Evolutionary conservation across 2,797 vertebrate species (phyloP), one percentile per base, ranked within the genome.

Genomic region (Mus spretus): DNA sequence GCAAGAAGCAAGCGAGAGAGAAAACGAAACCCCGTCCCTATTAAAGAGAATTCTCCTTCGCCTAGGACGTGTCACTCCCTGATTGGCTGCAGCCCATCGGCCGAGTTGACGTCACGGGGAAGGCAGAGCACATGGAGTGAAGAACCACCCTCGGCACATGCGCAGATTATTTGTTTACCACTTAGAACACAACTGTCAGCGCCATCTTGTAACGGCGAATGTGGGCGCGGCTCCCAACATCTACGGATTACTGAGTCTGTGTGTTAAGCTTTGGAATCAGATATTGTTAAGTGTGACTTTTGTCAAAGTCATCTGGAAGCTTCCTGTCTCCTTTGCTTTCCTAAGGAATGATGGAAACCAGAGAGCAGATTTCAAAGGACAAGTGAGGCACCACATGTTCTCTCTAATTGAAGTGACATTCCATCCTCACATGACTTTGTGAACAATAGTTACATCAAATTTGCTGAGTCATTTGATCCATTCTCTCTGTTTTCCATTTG

Each of bases 221-320:
- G n/a, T n/a, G n/a, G n/a, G n/a, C n/a, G n/a, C n/a, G n/a, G n/a
- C n/a, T n/a, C n/a, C n/a, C n/a, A n/a, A n/a, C n/a, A n/a, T n/a
- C n/a, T n/a, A n/a, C 57, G 70, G 37, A 79, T 94, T 95, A 80
- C 20, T 55, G 28, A 61, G 14, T 9, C 47, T 92, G 79, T 40
- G 8, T 26, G 67, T n/a, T 90, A 92, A 31, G 70, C 65, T 81
- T 91, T 65, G 40, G 40, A 67, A 44, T 92, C 70, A 90, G 53
- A 37, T 4, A 34, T 1, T 34, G 12, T 44, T 9, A 59, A 11
- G 6, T 88, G 14, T 19, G 26, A 72, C 70, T 74, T 89, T 74
- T 72, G n/a, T 82, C n/a, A 34, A 86, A 86, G 50, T 26, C 70
- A 7, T 63, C 72, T 82, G 37, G 61, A 7, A 12, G 15, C 0